Base-by-base conservation (phyloP, 2,113 vertebrate genomes). In the Carassius carassius region DNA sequence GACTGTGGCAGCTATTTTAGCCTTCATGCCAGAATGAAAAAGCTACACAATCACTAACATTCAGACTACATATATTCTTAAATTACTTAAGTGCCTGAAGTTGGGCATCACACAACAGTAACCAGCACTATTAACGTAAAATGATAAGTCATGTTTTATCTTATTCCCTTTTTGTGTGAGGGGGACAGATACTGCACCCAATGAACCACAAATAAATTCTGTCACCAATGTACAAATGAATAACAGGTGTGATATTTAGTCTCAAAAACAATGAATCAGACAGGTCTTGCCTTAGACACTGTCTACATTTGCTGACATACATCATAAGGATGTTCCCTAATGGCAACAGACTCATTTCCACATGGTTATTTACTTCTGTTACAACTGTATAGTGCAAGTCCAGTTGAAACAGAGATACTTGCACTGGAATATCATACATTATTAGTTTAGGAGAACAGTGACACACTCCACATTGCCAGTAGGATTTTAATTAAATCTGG, bases 401-500 rank as follows among this genome's bases (percentile, higher is more conserved):
- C 51, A 49, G 63, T 16, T 51, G 16, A 84, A 56, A 72, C 47
- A 79, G 47, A 85, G 32, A 79, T 29, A 75, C 19, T 3, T 47
- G 56, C 85, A 69, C 37, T 63, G 44, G 54, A 62, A 47, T 16
- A 12, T 37, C 72, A 79, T 74, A 79, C 81, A 84, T 88, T 82
- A 84, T 44, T 87, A 74, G 74, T 84, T 82, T 86, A 77, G 84
- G 72, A 86, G 75, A 63, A 82, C 60, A 75, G 32, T 62, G 78
- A 67, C 84, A 86, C 67, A 80, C 77, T 89, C 84, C 70, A 69
- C 86, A 74, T 89, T 87, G 78, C 88, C 87, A 86, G 75, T 69
- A 86, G 87, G 85, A 85, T 81, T 89, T 87, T 90, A 90, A 91
- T 90, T 88, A 90, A 87, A 88, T 89, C 32, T 85, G 85, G 77